Percentiles rank a stretch among this genome's conserved stretches.
Conservation (phyloP, 2,797 vertebrate species). For the Melanotaenia pygmaea region DNA sequence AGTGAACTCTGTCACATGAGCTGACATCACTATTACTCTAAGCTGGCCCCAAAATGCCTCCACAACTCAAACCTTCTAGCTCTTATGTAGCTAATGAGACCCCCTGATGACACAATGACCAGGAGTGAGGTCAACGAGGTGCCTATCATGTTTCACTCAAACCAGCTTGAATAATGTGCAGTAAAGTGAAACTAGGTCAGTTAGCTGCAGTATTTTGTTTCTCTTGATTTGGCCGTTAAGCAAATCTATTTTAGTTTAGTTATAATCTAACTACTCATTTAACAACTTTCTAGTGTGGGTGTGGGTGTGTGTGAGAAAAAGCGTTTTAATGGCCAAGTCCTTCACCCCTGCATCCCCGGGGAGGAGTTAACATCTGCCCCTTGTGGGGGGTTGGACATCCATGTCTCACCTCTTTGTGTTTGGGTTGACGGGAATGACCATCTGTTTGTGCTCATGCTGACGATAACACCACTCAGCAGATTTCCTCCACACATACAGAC, state of each 20-base stretch:
- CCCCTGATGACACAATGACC: slow-evolving; percentile 24
- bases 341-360: slow-evolving; percentile 64
- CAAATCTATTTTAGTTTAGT: not conserved
- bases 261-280: slow-evolving; percentile 2
- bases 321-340: slow-evolving; percentile 40
- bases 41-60: slow-evolving; percentile 51
- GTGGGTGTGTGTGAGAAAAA: slow-evolving; percentile 23
- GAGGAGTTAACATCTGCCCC: slow-evolving; percentile 77
- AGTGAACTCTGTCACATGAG: slow-evolving; percentile 38
- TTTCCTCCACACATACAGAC: slow-evolving; percentile 49
- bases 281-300: slow-evolving; percentile 2
- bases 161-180: not conserved
- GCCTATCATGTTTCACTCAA: slow-evolving; percentile 24
- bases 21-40: slow-evolving; percentile 37
- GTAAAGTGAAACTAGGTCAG: slow-evolving; percentile 1
- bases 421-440: slow-evolving; percentile 67
- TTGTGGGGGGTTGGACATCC: slow-evolving; percentile 63
- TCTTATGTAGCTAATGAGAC: slow-evolving; percentile 47
- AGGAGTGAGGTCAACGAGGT: slow-evolving; percentile 20
- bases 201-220: not conserved
- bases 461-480: slow-evolving; percentile 52
- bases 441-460: slow-evolving; percentile 72
- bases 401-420: slow-evolving; percentile 78
- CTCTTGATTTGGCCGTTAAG: rapidly evolving
- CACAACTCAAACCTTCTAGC: slow-evolving; percentile 18